Base-by-base conservation (phyloP, 2,797 vertebrate genomes). In the Peromyscus melanophrys region DNA sequence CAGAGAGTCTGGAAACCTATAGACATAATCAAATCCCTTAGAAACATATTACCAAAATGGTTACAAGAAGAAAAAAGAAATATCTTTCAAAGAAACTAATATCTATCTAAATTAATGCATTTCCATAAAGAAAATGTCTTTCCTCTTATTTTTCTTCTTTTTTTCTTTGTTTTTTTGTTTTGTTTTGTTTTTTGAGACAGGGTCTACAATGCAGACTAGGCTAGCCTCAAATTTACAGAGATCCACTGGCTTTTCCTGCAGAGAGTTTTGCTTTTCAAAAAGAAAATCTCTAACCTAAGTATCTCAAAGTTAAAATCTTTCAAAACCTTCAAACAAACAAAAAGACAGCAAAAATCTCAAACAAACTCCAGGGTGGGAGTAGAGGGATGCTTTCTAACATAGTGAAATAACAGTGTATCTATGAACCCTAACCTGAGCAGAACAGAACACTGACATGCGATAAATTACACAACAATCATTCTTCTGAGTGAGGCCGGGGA, bases 71-170 rank as follows among this genome's bases (percentile, higher is more conserved):
- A 88, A 75, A 77, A n/a, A 9, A 40, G 25, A 89, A 94, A 67
- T 25, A 17, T 65, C 34, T 94, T 97, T 92, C 75, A 67, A 85
- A 69, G 40, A 89, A 93, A 87, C 19, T 43, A 6, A 77, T n/a
- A 71, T 69, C 77, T 88, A 73, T 73, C 55, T 77, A 90, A 55
- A 77, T 46, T 69, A 76, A 69, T 29, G 3, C 29, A 55, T 90
- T 83, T 40, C 69, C 31, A 83, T 12, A 95, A 86, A 46, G 67
- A 87, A 88, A 84, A 65, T 0, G 71, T 95, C n/a, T 83, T 73
- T 23, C 19, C n/a, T 10, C 4, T 23, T 73, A 21, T 37, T 21
- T 40, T 73, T 52, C 52, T 52, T 52, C 52, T 37, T 23, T 52
- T 14, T 52, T 49, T 49, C 43, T 46, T 46, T 49, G 9, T 49